Evolutionary conservation across 2,888 invertebrate species (phyloP).

Genomic region (Drosophila atroscutellata): DNA sequence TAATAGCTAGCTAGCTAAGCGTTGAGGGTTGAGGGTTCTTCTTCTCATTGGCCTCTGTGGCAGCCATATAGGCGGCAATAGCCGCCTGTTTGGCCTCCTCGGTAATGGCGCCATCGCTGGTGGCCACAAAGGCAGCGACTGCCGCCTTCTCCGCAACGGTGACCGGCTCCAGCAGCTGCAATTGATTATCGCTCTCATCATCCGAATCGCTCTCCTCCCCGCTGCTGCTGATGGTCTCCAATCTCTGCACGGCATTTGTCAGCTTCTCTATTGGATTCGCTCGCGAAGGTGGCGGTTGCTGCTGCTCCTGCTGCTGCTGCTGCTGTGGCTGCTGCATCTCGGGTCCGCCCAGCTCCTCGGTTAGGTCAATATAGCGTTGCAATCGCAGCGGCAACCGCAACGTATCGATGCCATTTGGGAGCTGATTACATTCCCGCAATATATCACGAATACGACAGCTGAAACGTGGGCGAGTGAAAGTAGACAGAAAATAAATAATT

Average conservation of each 20-base stretch:
- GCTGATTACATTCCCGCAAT: conserved; percentile 89
- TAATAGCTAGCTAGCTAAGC: conserved; percentile 45
- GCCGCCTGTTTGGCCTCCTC: conserved; percentile 64
- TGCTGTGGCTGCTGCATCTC: conserved; percentile 24
- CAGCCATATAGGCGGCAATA: conserved; percentile 55
- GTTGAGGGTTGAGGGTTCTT: conserved; percentile 11
- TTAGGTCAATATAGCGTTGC: conserved; percentile 90
- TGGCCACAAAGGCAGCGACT: conserved; percentile 63
- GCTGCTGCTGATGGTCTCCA: conserved; percentile 68
- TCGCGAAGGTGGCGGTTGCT: background rate
- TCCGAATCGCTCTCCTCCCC: conserved; percentile 48
- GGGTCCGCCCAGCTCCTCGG: conserved; percentile 86
- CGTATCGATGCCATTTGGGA: conserved; percentile 90
- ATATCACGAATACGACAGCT: conserved; percentile 89
- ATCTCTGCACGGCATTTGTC: conserved; percentile 45
- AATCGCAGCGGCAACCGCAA: conserved; percentile 89
- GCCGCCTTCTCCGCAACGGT: conserved; percentile 72
- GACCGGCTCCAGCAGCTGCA: conserved; percentile 63
- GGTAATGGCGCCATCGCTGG: conserved; percentile 53
- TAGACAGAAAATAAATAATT: conserved; percentile 1
- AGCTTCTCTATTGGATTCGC: conserved; percentile 29
- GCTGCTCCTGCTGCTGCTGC: conserved; percentile 9
- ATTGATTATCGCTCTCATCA: conserved; percentile 68
- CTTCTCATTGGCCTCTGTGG: conserved; percentile 20
- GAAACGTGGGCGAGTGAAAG: background rate